Base-by-base conservation (phyloP, 2,113 vertebrate species). In the Carlito syrichta region DNA sequence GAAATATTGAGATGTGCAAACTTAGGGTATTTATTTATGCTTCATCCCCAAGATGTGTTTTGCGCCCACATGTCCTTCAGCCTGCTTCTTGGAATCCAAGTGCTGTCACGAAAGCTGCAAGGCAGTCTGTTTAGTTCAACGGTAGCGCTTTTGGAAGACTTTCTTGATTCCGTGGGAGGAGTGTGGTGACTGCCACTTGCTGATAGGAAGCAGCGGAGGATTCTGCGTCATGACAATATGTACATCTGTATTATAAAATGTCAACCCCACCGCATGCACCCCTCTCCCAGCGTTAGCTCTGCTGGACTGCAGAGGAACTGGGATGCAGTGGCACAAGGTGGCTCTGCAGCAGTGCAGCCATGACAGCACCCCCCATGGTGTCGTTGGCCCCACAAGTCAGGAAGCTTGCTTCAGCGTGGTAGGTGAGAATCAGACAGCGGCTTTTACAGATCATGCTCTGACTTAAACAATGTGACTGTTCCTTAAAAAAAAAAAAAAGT, bases 1-100 rank as follows among this genome's bases (percentile, higher is more conserved):
- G 89, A 88, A 23, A 63, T 17, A 0, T 2, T 4, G 58, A 50
- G 82, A 76, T 77, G 38, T 52, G 87, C 90, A 94, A 73, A 92
- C 89, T 85, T 8, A 17, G 52, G 60, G n/a, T 68, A 22, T 94
- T 94, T 97, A 69, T 95, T 91, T 97, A 58, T 91, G 66, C 87
- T 89, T 74, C 95, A 20, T 13, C 54, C 7, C 19, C 27, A 3
- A 85, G 86, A 16, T 19, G 43, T 54, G 16, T 50, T 94, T 90
- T 87, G 5, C 92, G 74, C 92, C 91, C 85, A 79, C 79, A 48
- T 43, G 25, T 45, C 43, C 63, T 82, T 20, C 66, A n/a, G 81
- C 66, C 76, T 45, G 79, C 76, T 77, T 66, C 89, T 87, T 63
- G 71, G 35, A 81, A 89, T 43, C 96, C 45, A 19, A 73, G 84